Evolutionary conservation across 2,113 vertebrate genomes (phyloP).

Genomic region (Ceuthmochares aereus): DNA sequence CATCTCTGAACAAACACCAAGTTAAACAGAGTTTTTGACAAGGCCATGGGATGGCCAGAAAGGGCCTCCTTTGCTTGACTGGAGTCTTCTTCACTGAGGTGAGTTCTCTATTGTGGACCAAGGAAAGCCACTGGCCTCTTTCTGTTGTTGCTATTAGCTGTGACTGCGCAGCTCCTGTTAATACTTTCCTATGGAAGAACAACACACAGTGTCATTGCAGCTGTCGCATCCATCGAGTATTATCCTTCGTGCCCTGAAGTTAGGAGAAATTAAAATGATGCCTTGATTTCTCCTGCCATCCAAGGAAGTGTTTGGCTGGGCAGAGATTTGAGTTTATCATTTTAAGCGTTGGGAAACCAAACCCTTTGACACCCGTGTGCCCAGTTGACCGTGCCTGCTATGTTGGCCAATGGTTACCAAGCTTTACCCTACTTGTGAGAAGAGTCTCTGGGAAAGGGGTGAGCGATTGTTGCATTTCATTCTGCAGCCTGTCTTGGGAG

Average conservation of each 20-base stretch:
- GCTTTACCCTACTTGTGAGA: neutral
- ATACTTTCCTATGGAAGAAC: neutral
- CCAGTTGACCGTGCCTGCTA: neutral
- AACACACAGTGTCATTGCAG: neutral
- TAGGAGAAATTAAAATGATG: neutral
- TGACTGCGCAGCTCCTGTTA: neutral
- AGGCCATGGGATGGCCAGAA: neutral
- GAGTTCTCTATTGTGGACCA: neutral
- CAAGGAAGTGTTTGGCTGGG: neutral
- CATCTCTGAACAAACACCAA: neutral
- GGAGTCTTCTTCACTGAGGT: neutral
- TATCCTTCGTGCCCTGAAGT: neutral
- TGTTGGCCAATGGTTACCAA: neutral
- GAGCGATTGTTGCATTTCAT: neutral
- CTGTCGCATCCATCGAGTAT: rapidly evolving
- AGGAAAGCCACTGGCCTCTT: neutral
- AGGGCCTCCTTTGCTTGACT: neutral
- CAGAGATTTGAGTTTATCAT: neutral
- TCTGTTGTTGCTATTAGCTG: neutral
- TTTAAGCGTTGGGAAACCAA: neutral
- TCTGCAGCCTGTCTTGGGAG: neutral
- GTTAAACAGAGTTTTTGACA: neutral
- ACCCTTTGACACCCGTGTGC: neutral
- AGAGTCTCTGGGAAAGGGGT: neutral
- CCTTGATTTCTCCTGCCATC: neutral